phyloP scores from a whole-genome alignment of 1,140 invertebrate species.

The Dendroctonus valens region DNA sequence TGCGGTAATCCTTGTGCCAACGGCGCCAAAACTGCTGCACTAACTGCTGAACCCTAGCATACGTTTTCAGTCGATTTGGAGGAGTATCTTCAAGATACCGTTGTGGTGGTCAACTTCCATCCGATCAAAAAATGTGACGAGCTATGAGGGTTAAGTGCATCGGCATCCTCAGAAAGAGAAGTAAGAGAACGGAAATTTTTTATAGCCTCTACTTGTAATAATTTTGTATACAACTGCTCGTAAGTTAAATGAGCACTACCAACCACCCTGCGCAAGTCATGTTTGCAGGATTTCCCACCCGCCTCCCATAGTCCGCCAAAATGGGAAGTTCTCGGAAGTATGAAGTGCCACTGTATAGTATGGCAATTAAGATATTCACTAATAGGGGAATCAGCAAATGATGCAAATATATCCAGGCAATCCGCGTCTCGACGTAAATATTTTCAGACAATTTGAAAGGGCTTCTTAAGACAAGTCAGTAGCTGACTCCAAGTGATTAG shows the following conservation, averaged over 20 bases:
- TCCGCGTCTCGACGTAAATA: conserved; percentile 43
- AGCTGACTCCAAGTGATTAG: conserved; percentile 32
- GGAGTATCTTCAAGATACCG: conserved; percentile 32
- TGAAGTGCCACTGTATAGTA: conserved; percentile 48
- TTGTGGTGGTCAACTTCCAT: conserved; percentile 44
- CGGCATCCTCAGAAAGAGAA: conserved; percentile 35
- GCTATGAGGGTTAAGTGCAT: conserved; percentile 40
- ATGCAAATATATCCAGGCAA: conserved; percentile 8
- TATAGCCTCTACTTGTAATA: conserved; percentile 41
- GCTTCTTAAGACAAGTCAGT: conserved; percentile 23
- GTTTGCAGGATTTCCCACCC: conserved; percentile 39
- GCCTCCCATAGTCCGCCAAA: conserved; percentile 49
- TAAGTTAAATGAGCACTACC: conserved; percentile 38
- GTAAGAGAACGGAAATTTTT: conserved; percentile 41
- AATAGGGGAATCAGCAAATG: not conserved
- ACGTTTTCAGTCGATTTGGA: conserved; percentile 32
- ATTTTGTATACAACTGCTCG: conserved; percentile 41
- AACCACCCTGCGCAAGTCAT: conserved; percentile 36
- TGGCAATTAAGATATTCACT: not conserved
- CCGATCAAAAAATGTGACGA: conserved; percentile 47
- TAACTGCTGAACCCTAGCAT: conserved; percentile 39
- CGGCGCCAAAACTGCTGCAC: conserved; percentile 38
- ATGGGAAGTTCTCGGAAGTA: conserved; percentile 41
- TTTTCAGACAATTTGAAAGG: conserved; percentile 40
- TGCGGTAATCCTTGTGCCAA: conserved; percentile 41